phyloP scores from a whole-genome alignment of 2,113 vertebrate species.

The Oceanodroma tethys region DNA sequence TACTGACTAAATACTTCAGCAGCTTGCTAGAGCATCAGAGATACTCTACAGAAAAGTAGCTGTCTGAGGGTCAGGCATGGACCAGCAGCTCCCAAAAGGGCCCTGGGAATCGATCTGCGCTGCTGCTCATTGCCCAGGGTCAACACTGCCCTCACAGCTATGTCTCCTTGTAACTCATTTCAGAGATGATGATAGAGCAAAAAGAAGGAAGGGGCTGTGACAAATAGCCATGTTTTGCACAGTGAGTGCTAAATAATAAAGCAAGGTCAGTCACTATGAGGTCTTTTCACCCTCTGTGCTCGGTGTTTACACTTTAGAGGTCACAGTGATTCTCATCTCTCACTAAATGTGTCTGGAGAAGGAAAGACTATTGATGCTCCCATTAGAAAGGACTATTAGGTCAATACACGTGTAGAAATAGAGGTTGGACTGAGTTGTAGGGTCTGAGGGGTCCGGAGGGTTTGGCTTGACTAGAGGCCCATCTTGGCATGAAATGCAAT shows the following conservation, averaged over 20 bases:
- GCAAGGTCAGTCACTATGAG: background rate
- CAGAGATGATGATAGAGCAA: background rate
- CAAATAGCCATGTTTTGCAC: background rate
- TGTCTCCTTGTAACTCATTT: background rate
- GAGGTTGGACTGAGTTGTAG: background rate
- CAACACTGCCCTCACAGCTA: background rate
- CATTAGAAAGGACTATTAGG: background rate
- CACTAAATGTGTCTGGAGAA: background rate
- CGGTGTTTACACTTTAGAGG: background rate
- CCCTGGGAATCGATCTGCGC: background rate
- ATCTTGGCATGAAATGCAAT: background rate
- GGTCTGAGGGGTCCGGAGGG: background rate
- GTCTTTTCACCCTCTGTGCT: background rate
- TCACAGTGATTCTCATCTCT: background rate
- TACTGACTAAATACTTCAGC: accelerated
- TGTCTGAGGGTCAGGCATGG: background rate
- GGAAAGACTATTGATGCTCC: background rate
- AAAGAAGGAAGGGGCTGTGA: background rate
- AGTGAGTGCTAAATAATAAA: background rate
- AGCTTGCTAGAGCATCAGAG: background rate
- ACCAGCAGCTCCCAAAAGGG: background rate
- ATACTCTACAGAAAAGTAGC: background rate
- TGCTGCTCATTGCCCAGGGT: background rate
- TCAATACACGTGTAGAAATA: background rate
- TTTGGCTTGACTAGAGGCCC: background rate